Base-by-base conservation (phyloP, 2,888 invertebrate species). In the Vannuccia rotundouncinata region DNA sequence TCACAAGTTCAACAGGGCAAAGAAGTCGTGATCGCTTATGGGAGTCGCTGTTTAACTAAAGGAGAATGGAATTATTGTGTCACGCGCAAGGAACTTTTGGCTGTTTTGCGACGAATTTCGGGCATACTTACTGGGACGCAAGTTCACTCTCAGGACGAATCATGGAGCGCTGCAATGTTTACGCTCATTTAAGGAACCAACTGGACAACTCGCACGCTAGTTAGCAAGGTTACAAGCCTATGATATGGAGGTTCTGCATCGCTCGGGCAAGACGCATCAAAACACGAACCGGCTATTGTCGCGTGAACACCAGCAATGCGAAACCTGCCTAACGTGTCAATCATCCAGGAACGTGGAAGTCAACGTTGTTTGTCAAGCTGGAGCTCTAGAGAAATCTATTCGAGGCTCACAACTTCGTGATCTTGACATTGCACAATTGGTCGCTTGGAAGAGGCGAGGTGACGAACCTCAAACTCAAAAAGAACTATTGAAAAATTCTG, bases 91-190 rank as follows among this genome's bases (percentile, higher is more conserved):
- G 45, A 45, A 45, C 45, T 45, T 10, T 45, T 83, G 88, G 1
- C 88, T 84, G 84, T 86, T 86, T 0, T 82, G 88, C 0, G 78
- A 84, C 17, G 88, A 88, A 81, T 89, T 88, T 81, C 81, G 87
- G 28, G 86, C 85, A 0, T 90, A 88, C 81, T 82, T 90, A 0
- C 87, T 88, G 78, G 85, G 86, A 0, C 59, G 84, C 1, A 76
- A 83, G 0, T 87, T 89, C 27, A 82, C 82, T 0, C 83, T 89
- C 0, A 82, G 85, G 1, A 89, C 88, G 0, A 90, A 90, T 81
- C 90, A 89, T 80, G 86, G 88, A 81, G 87, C 89, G 0, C 83
- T 90, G 31, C 87, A 88, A 85, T 90, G 89, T 88, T 82, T 90
- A 1, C 82, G 88, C 81, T 83, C 84, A 0, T 59, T 88, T 1